phyloP scores from a whole-genome alignment of 2,888 invertebrate genomes.

The Conomelus anceps region DNA sequence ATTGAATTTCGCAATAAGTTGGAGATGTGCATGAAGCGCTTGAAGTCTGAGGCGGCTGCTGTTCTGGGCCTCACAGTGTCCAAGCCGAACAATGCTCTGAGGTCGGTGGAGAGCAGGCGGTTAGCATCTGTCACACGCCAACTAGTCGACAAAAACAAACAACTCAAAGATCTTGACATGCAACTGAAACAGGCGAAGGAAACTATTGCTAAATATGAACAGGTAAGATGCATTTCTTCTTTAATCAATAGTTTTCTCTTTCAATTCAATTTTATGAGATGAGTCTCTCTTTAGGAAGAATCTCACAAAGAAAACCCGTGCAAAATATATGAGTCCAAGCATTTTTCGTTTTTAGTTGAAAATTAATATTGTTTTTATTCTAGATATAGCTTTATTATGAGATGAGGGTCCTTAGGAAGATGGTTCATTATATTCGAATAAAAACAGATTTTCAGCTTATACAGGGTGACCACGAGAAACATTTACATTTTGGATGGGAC shows the following conservation, averaged over 20 bases:
- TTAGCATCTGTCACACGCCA: constrained; percentile 20
- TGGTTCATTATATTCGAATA: no score
- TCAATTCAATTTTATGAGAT: not conserved
- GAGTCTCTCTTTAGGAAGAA: not conserved
- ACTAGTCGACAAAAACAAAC: constrained; percentile 23
- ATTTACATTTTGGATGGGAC: no score
- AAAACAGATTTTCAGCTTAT: no score
- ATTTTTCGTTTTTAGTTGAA: no score
- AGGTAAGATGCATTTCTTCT: constrained; percentile 5
- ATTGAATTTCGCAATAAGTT: constrained; percentile 57
- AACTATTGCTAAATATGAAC: constrained; percentile 21
- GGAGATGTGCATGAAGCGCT: constrained; percentile 57
- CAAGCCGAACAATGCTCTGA: not conserved
- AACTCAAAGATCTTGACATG: constrained; percentile 12
- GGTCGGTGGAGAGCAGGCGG: constrained; percentile 15
- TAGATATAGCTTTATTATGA: no score
- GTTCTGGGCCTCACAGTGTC: constrained; percentile 54
- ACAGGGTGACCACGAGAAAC: no score
- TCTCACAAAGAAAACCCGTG: no score
- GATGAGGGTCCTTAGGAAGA: no score
- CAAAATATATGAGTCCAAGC: no score
- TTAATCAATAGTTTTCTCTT: not conserved
- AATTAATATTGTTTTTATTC: no score
- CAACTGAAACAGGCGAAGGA: constrained; percentile 8
- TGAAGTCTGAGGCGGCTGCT: constrained; percentile 63